Evolutionary conservation across 2,113 vertebrate genomes (phyloP).

Genomic region (Cynoglossus semilaevis): DNA sequence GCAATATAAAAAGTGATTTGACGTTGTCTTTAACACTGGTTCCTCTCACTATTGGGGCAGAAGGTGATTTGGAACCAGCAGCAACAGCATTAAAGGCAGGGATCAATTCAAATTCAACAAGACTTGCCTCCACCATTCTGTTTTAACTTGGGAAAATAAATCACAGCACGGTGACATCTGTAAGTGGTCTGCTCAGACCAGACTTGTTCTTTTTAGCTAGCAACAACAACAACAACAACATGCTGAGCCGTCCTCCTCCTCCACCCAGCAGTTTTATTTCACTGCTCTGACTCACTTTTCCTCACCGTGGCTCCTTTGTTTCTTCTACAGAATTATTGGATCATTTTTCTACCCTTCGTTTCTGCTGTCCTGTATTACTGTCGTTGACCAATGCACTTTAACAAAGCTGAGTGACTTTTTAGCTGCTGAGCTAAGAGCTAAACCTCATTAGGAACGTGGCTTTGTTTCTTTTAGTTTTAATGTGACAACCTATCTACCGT

Average conservation of each 20-base stretch:
- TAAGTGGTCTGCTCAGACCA: conserved; percentile 1
- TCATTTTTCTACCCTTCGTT: no score
- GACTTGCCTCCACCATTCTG: no score
- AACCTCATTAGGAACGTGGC: neutral
- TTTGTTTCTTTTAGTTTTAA: neutral
- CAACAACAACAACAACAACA: neutral
- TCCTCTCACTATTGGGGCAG: no score
- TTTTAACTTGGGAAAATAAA: conserved; percentile 3
- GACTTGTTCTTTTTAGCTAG: no score
- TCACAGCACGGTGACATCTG: conserved; percentile 14
- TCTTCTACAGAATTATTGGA: neutral
- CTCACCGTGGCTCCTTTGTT: neutral
- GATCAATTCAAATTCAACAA: no score
- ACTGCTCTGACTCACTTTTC: no score
- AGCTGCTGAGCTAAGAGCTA: neutral
- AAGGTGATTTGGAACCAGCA: no score
- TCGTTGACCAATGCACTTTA: no score
- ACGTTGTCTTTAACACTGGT: no score
- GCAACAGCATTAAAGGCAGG: neutral
- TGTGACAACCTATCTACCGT: neutral
- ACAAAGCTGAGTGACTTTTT: conserved; percentile 1
- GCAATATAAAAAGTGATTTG: no score
- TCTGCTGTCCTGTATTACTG: no score
- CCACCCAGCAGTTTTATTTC: no score
- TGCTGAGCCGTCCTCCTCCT: neutral